phyloP scores from a whole-genome alignment of 2,797 vertebrate species.

The Acipenser ruthenus region DNA sequence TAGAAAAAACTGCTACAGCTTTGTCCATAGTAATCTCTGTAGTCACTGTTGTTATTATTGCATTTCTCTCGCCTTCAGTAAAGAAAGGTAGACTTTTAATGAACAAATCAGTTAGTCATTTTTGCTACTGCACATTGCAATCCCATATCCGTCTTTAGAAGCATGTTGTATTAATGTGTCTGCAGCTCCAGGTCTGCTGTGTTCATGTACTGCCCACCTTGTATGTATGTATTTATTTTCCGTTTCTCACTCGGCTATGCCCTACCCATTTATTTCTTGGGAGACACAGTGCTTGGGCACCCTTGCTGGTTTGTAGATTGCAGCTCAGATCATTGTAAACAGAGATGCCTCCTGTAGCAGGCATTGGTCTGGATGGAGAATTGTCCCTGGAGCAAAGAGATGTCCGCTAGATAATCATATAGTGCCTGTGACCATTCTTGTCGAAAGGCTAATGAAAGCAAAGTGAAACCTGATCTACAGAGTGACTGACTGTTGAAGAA shows the following conservation, averaged over 20 bases:
- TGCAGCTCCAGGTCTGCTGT: too few species aligned
- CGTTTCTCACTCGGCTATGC: conserved; percentile 23
- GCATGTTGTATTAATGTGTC: too few species aligned
- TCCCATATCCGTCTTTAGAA: too few species aligned
- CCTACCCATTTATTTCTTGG: conserved; percentile 20
- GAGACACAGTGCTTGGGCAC: conserved; percentile 12
- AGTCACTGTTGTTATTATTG: too few species aligned
- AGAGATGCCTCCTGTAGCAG: not conserved
- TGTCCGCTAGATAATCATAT: conserved; percentile 43
- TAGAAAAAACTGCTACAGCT: too few species aligned
- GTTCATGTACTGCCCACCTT: too few species aligned
- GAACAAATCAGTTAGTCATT: too few species aligned
- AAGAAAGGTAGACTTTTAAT: too few species aligned
- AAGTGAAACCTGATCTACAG: conserved; percentile 58
- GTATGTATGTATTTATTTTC: conserved; percentile 19
- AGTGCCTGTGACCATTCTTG: conserved; percentile 41
- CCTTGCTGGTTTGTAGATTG: not conserved
- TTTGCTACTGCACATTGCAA: too few species aligned
- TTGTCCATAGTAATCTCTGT: too few species aligned
- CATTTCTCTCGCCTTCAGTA: too few species aligned
- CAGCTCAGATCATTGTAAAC: not conserved
- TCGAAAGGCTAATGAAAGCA: conserved; percentile 43
- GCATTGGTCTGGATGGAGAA: not conserved
- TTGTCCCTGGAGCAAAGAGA: conserved; percentile 29
- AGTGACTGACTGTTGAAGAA: conserved; percentile 66